Conservation (phyloP, 2,113 vertebrate genomes). For the Passer montanus region DNA sequence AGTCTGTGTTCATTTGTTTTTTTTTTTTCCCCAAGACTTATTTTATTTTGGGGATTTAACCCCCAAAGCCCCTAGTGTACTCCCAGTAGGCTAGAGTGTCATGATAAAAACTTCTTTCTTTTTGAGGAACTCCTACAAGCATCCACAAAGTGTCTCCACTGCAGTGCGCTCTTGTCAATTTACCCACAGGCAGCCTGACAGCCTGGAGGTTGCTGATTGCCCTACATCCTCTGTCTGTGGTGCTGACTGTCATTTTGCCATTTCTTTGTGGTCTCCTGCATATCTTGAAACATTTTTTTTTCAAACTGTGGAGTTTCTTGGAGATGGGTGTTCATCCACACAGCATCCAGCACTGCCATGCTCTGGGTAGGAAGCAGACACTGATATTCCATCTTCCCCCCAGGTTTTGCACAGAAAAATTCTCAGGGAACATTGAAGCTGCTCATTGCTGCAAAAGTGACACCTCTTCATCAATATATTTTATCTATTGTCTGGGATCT, state of each 20-base stretch:
- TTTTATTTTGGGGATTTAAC: background rate
- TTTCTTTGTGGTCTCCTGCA: background rate
- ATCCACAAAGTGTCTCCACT: background rate
- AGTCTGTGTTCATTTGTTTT: accelerated
- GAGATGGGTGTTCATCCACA: accelerated
- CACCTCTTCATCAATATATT: background rate
- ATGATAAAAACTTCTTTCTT: background rate
- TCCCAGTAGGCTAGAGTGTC: background rate
- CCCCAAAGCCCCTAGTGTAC: background rate
- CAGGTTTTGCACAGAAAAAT: background rate
- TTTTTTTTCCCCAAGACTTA: background rate
- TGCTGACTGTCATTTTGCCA: background rate
- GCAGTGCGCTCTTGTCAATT: background rate
- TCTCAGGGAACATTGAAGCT: background rate
- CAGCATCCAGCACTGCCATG: background rate
- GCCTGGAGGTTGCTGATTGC: accelerated
- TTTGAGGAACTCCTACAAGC: background rate
- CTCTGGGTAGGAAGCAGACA: background rate
- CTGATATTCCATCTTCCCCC: background rate
- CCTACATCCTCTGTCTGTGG: background rate
- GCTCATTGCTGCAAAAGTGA: background rate
- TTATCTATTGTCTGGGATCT: background rate
- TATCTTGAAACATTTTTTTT: background rate
- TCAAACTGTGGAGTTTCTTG: background rate
- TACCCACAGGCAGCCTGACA: background rate